Base-by-base conservation (phyloP, 2,888 invertebrate species). In the Byasa hedistus region DNA sequence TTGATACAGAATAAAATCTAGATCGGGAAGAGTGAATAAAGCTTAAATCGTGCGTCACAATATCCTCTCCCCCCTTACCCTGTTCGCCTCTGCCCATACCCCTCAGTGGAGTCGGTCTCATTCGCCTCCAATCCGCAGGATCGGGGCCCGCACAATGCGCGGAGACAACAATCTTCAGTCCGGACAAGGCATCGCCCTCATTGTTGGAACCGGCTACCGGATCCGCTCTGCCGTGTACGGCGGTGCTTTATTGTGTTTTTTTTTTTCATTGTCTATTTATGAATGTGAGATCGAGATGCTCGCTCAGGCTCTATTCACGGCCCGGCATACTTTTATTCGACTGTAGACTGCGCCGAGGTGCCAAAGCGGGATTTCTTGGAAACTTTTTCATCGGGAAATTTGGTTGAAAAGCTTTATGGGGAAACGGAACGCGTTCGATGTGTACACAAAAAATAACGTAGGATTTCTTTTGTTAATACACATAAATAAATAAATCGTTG, bases 111-210 rank as follows among this genome's bases (percentile, higher is more conserved):
- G 63, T 76, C 70, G 74, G 79, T 74, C 77, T 81, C 79, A 84
- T 82, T 82, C 79, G 77, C 78, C 79, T 83, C 77, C 82, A 81
- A 82, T 83, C 81, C 71, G 73, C 69, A 70, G 79, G 80, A 82
- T 80, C 78, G 78, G 74, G 73, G 69, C 15, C 68, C 62, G 73
- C 79, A 86, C 86, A 86, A 86, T 86, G 79, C 82, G 72, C 81
- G 81, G 84, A 85, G 85, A 84, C 85, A 83, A 85, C 83, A 86
- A 84, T 86, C 84, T 85, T 82, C 75, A 72, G 76, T 71, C 73
- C 76, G 74, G 75, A 79, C 79, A 52, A 64, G 59, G 60, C 55
- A 65, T 27, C 59, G 32, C 60, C 21, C 27, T 44, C 60, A 65
- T 65, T 65, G 65, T 65, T 57, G 51, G 19, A 55, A 23, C 60